Evolutionary conservation across 1,140 invertebrate species (phyloP), one percentile per base, ranked within the genome.

Genomic region (Idris sp.): DNA sequence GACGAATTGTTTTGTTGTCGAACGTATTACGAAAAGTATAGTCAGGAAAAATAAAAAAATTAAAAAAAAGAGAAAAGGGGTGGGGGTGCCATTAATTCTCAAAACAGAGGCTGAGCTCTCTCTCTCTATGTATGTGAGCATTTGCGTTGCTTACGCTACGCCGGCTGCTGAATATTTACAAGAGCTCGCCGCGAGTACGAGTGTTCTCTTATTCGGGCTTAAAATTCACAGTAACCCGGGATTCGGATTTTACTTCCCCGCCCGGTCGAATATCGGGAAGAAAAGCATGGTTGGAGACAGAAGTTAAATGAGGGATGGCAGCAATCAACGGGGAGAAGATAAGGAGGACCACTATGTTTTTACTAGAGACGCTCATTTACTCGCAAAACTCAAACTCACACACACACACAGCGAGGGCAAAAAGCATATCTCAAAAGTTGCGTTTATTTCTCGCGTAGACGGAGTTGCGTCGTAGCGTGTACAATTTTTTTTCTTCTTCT

Each of bases 331-430:
- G 28, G 36, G 51, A 16, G 73, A 58, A 74, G 81, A 69, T 74
- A 78, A 77, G 49, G 77, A 80, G 76, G 74, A 68, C 65, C 77
- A 79, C 74, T n/a, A n/a, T 81, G 81, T 82, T 83, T 83, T 83
- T 83, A 83, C 71, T 77, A 73, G 76, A 65, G 76, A 72, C 62
- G 71, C 79, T 81, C 81, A 79, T 82, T 81, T 80, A 80, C 79
- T 82, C 79, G 69, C 61, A n/a, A n/a, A n/a, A n/a, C n/a, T n/a
- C n/a, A n/a, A n/a, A n/a, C n/a, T n/a, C n/a, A n/a, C n/a, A n/a
- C n/a, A n/a, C n/a, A n/a, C n/a, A n/a, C n/a, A n/a, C n/a, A n/a
- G n/a, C n/a, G n/a, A n/a, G n/a, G n/a, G n/a, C n/a, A n/a, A n/a
- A n/a, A n/a, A n/a, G n/a, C n/a, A n/a, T n/a, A n/a, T n/a, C n/a